Base-by-base conservation (phyloP, 2,888 invertebrate species). In the Melanophora roralis region DNA sequence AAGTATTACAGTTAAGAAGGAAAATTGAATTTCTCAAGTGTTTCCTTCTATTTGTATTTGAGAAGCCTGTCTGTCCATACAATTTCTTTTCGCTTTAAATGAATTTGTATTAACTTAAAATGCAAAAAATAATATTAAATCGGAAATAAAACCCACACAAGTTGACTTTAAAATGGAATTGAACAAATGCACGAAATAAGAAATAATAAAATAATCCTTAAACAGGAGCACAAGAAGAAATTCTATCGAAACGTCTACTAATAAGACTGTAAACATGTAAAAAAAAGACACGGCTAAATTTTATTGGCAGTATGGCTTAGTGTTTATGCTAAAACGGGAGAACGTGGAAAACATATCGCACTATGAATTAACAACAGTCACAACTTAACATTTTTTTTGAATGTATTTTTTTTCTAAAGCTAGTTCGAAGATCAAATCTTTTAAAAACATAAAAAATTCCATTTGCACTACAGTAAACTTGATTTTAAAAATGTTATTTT, bases 131-230 rank as follows among this genome's bases (percentile, higher is more conserved):
- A 74, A 74, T 67, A 74, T 60, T 67, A 60, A 75, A 68, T 75
- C 51, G 75, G 57, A 77, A 77, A 43, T 75, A 68, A 69, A 71
- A 77, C 69, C 76, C 69, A 64, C 69, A 77, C 69, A 77, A 77
- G 76, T 77, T 69, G 76, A 77, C 69, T 77, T 77, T 57, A 68
- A 75, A 72, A 76, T 62, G 62, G 38, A 64, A 80, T 67, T 68
- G 76, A 80, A 80, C 76, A 80, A 80, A 72, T 80, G 80, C 72
- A 80, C 76, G 68, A 68, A 80, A 80, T 68, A 80, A 76, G 76
- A 80, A 76, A 80, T 76, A 80, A 80, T 80, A 80, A 80, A 76
- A 80, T 80, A 76, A 80, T 76, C 80, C 80, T 80, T 68, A 78
- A 83, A 82, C 49, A 62, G 40, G 16, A 65, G 27, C 55, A 34